Conservation (phyloP, 2,797 vertebrate species). For the Helarctos malayanus region DNA sequence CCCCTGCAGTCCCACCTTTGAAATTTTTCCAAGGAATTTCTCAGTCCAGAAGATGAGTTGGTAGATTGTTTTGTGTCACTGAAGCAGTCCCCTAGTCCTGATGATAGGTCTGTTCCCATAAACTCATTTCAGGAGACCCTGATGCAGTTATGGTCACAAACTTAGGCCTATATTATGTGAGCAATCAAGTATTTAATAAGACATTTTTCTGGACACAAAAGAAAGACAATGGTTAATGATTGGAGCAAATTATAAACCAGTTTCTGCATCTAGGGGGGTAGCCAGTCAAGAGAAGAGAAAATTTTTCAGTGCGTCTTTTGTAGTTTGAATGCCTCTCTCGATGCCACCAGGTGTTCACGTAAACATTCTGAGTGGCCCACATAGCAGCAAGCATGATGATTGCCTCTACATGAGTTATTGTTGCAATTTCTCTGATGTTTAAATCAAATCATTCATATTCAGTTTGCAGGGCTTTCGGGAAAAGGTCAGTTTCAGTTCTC, state of each 20-base stretch:
- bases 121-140: background rate
- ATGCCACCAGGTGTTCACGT: background rate
- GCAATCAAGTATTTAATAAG: background rate
- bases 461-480: background rate
- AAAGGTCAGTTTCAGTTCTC: background rate
- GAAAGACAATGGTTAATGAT: background rate
- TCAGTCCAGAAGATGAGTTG: background rate
- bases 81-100: background rate
- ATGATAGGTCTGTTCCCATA: background rate
- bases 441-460: background rate
- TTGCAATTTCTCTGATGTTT: background rate
- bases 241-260: background rate
- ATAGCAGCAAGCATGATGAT: background rate
- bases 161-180: background rate
- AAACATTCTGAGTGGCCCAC: background rate
- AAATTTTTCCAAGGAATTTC: background rate
- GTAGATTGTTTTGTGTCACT: background rate
- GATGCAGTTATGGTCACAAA: background rate
- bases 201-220: background rate
- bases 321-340: background rate
- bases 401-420: background rate
- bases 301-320: background rate
- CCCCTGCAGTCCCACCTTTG: background rate
- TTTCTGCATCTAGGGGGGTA: background rate
- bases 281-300: background rate